phyloP scores from a whole-genome alignment of 2,113 vertebrate species.

The Heterotilapia buettikoferi region DNA sequence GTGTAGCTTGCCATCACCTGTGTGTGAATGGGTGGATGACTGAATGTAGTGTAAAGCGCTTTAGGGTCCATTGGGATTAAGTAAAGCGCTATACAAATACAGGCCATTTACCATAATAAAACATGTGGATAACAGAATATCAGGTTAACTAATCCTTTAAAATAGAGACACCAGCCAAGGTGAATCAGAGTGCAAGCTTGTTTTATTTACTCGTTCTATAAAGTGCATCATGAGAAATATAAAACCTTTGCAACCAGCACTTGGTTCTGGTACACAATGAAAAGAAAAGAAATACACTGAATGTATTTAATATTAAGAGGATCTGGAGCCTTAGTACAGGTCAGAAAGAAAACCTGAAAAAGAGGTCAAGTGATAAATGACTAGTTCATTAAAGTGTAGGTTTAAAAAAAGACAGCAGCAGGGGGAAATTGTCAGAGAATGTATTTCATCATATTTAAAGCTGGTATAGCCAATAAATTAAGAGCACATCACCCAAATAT shows the following conservation, averaged over 20 bases:
- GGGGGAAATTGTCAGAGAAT: not conserved
- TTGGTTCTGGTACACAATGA: not conserved
- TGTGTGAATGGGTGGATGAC: rapidly evolving
- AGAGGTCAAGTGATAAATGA: not conserved
- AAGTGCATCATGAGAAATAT: not conserved
- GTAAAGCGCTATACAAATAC: not conserved
- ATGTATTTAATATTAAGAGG: not conserved
- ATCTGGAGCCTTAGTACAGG: not conserved
- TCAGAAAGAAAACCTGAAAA: not conserved
- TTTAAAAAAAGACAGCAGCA: not conserved
- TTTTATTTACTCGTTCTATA: not conserved
- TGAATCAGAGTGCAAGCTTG: not conserved
- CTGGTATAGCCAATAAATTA: not conserved
- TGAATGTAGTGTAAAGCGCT: rapidly evolving
- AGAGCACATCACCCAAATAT: not conserved
- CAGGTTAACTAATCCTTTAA: not conserved
- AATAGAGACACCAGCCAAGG: not conserved
- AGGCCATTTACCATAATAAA: not conserved
- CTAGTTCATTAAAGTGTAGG: not conserved
- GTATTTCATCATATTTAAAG: not conserved
- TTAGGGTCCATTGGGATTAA: not conserved
- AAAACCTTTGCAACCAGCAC: not conserved
- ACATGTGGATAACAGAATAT: not conserved
- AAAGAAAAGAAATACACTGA: not conserved
- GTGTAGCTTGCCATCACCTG: rapidly evolving